Conservation (phyloP, 2,888 invertebrate genomes). For the Luperina nickerlii region DNA sequence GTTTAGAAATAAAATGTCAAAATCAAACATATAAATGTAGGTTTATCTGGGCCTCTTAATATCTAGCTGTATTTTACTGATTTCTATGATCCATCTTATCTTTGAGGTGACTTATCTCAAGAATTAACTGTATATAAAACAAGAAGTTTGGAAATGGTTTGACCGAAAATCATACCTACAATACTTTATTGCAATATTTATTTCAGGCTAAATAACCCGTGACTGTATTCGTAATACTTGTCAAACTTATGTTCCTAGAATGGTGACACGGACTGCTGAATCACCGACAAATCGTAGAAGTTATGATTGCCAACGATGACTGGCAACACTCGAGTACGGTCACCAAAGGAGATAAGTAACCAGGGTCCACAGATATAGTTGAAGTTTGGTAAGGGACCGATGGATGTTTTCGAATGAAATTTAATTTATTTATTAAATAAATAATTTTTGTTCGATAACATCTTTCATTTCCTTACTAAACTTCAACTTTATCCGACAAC, state of each 20-base stretch:
- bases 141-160: not conserved
- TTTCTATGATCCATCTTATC: not conserved
- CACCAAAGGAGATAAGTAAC: not conserved
- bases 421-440: not conserved
- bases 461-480: not conserved
- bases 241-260: constrained; percentile 36
- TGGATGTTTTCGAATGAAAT: not conserved
- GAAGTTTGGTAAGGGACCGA: not conserved
- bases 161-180: not conserved
- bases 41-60: not conserved
- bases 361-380: not conserved
- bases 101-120: not conserved
- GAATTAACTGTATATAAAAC: not conserved
- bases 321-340: constrained; percentile 27
- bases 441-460: not conserved
- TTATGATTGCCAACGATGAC: constrained; percentile 38
- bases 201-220: constrained; percentile 15
- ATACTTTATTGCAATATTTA: constrained; percentile 5
- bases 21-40: not conserved
- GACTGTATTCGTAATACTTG: constrained; percentile 4
- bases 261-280: constrained; percentile 45
- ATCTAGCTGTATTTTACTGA: not conserved
- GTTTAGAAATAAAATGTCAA: constrained; percentile 28
- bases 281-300: constrained; percentile 41
- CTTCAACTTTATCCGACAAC: not conserved